These are phyloP conservation scores for Lymantria dispar DNA, from an alignment of 2,888 invertebrate species.

Conservation along the genomic window DNA sequence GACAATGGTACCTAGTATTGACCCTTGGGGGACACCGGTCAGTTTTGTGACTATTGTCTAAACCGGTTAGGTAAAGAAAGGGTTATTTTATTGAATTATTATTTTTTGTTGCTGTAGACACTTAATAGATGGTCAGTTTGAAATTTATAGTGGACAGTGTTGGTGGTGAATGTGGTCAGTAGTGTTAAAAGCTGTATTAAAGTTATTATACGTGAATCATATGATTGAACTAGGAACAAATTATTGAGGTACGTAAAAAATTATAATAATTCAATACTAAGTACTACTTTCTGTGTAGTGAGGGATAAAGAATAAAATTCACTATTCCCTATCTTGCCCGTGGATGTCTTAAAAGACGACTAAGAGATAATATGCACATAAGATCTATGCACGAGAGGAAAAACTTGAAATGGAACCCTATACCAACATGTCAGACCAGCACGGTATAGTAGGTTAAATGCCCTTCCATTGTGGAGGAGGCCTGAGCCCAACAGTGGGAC, in stretches of 20 bases:
- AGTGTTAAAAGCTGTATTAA: conserved; percentile 26
- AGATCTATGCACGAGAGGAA: too few species aligned
- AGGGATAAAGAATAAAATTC: too few species aligned
- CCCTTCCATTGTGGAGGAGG: too few species aligned
- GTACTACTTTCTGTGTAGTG: too few species aligned
- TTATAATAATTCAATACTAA: too few species aligned
- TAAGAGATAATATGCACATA: too few species aligned
- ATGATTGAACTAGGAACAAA: neutral
- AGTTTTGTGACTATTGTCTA: conserved; percentile 51
- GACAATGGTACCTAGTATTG: conserved; percentile 56
- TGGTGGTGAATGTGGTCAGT: conserved; percentile 34
- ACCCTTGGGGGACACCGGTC: conserved; percentile 77
- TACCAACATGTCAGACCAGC: too few species aligned
- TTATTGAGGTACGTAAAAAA: neutral
- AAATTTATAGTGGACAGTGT: conserved; percentile 48
- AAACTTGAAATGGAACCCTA: too few species aligned
- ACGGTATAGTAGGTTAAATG: too few species aligned
- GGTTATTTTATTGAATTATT: conserved; percentile 56
- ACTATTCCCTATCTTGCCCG: too few species aligned
- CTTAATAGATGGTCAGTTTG: conserved; percentile 60
- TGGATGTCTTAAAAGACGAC: too few species aligned
- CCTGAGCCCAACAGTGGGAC: too few species aligned
- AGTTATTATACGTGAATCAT: conserved; percentile 3
- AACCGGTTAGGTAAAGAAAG: conserved; percentile 68
- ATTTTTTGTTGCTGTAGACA: conserved; percentile 45